phyloP scores from a whole-genome alignment of 2,113 vertebrate genomes.

The Misgurnus mizolepis region DNA sequence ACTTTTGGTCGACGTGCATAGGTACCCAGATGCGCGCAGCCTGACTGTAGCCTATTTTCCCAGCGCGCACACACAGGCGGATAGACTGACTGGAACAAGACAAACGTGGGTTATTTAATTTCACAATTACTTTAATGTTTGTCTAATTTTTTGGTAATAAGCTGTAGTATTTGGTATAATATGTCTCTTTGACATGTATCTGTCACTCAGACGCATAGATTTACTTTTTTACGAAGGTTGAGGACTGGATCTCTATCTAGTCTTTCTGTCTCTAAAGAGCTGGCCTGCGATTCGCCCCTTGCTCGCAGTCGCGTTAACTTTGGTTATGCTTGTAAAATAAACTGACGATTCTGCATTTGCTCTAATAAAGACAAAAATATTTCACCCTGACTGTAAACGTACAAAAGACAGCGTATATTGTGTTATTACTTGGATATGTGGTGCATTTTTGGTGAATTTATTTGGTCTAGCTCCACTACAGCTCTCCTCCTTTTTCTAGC shows the following conservation, averaged over 20 bases:
- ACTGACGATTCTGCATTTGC: constrained; percentile 42
- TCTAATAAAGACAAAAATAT: constrained; percentile 35
- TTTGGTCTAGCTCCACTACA: constrained; percentile 63
- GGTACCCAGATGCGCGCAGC: constrained; percentile 9
- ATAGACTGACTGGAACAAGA: constrained; percentile 43
- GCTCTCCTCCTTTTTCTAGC: constrained; percentile 53
- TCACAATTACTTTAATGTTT: background rate
- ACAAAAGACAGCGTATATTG: constrained; percentile 62
- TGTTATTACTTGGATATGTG: constrained; percentile 66
- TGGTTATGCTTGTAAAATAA: constrained; percentile 69
- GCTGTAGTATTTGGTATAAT: constrained; percentile 30
- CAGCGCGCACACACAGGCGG: constrained; percentile 52
- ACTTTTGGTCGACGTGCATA: constrained; percentile 26
- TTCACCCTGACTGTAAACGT: constrained; percentile 34
- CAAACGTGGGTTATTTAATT: background rate
- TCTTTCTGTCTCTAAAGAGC: background rate
- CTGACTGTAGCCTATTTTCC: background rate
- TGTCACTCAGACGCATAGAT: constrained; percentile 26
- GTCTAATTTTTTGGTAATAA: background rate
- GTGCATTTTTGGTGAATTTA: constrained; percentile 70
- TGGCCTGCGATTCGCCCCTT: constrained; percentile 24
- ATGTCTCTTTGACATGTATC: constrained; percentile 5
- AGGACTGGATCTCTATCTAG: constrained; percentile 8
- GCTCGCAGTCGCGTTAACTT: constrained; percentile 63
- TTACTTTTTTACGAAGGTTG: background rate